A percentile compares a stretch with the other conserved stretches of the same genome.
These are phyloP conservation scores for Amiota mariae DNA, from an alignment of 2,888 invertebrate genomes.

Conservation along the genomic window DNA sequence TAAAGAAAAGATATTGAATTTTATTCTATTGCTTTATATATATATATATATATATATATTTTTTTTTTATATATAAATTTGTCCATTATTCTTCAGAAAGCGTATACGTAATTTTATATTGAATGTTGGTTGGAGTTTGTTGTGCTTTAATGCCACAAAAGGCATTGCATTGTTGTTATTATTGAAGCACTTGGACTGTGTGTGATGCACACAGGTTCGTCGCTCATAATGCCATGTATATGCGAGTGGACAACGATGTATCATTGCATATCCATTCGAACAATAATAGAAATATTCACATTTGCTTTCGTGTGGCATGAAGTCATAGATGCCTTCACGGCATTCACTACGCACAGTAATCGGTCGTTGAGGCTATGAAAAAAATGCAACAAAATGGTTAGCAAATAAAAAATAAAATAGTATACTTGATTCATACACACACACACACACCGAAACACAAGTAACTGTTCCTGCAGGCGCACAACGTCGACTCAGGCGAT, in stretches of 20 bases:
- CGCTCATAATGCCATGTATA: slow-evolving; percentile 61
- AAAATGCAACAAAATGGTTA: not conserved
- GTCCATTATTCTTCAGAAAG: too few species aligned
- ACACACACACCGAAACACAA: slow-evolving; percentile 25
- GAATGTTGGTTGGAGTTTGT: slow-evolving; percentile 21
- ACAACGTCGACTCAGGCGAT: slow-evolving; percentile 49
- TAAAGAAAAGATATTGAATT: slow-evolving; percentile 25
- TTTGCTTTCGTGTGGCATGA: slow-evolving; percentile 57
- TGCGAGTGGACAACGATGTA: slow-evolving; percentile 63
- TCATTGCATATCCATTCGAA: slow-evolving; percentile 57
- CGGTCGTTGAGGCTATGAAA: not conserved
- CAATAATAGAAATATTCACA: slow-evolving; percentile 66
- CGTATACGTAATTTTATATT: slow-evolving; percentile 37
- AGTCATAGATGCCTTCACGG: slow-evolving; percentile 51
- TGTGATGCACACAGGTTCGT: slow-evolving; percentile 51
- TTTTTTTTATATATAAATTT: too few species aligned
- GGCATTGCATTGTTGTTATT: slow-evolving; percentile 4
- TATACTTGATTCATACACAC: not conserved
- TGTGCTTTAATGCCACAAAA: not conserved
- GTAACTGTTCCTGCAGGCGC: slow-evolving; percentile 41
- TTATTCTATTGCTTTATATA: slow-evolving; percentile 35
- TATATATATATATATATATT: slow-evolving; percentile 35
- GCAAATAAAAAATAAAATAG: not conserved
- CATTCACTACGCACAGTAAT: slow-evolving; percentile 44
- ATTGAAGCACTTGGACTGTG: slow-evolving; percentile 52